Evolutionary conservation across 2,888 invertebrate species (phyloP).

Genomic region (Hermaeophaga mercurialis): DNA sequence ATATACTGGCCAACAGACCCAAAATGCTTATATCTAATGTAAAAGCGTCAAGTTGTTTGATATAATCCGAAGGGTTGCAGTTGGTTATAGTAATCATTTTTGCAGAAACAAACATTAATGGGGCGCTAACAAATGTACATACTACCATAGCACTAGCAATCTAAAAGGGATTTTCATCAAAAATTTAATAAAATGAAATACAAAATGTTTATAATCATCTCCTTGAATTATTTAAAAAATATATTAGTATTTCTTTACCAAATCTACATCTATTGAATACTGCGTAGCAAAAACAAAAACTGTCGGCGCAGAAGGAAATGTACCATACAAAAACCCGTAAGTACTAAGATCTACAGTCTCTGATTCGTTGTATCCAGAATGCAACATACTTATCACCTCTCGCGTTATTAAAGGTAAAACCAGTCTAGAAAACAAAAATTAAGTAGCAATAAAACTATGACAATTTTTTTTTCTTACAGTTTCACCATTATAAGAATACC

Average conservation of each 20-base stretch:
- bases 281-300: constrained; percentile 92
- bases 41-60: constrained; percentile 76
- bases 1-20: constrained; percentile 75
- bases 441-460: neutral
- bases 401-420: constrained; percentile 84
- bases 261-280: constrained; percentile 83
- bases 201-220: too few relatives aligned
- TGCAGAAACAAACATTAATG: constrained; percentile 93
- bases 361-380: constrained; percentile 70
- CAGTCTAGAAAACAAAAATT: constrained; percentile 62
- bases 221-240: too few relatives aligned
- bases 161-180: constrained; percentile 62
- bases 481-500: constrained; percentile 89
- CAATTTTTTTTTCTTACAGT: constrained; percentile 65
- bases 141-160: constrained; percentile 94
- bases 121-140: constrained; percentile 92
- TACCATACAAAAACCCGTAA: constrained; percentile 94
- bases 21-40: constrained; percentile 84
- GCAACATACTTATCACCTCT: constrained; percentile 79
- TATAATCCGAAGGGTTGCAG: constrained; percentile 71
- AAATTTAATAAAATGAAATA: too few relatives aligned
- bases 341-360: constrained; percentile 85
- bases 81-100: constrained; percentile 86
- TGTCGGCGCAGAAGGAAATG: constrained; percentile 95
- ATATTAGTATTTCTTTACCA: constrained; percentile 65